These are phyloP conservation scores for Tenualosa ilisha DNA, from an alignment of 2,797 vertebrate genomes.

Conservation along the genomic window DNA sequence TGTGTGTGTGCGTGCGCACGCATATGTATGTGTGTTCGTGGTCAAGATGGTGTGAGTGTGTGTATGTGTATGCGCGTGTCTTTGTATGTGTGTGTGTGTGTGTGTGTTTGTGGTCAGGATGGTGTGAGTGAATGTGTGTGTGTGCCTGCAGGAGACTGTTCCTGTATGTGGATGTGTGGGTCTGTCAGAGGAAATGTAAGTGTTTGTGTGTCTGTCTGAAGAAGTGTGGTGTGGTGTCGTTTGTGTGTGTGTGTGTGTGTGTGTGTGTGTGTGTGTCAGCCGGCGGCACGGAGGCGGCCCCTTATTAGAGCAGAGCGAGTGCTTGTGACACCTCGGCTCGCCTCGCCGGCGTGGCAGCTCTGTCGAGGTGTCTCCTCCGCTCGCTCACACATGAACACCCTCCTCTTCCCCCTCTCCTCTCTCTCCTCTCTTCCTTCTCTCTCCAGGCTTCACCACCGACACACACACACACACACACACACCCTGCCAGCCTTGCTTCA, in stretches of 20 bases:
- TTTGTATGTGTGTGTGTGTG: background rate
- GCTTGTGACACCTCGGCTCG: conserved; percentile 59
- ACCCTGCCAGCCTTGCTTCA: conserved; percentile 38
- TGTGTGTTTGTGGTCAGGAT: background rate
- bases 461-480: too few relatives aligned
- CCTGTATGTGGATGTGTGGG: background rate
- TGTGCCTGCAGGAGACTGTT: background rate
- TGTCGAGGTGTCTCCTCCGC: conserved; percentile 41
- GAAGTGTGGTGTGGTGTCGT: conserved; percentile 22
- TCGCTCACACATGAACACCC: conserved; percentile 5
- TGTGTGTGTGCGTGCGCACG: too few relatives aligned
- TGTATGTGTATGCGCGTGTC: too few relatives aligned
- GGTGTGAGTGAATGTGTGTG: background rate
- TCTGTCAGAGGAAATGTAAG: conserved; percentile 8
- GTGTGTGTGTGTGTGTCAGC: conserved; percentile 25
- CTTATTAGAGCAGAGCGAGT: conserved; percentile 58
- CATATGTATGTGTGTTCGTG: too few relatives aligned
- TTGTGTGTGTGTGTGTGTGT: conserved; percentile 30
- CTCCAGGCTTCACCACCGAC: background rate
- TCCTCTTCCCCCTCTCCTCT: background rate
- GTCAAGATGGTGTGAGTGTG: background rate
- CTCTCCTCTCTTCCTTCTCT: background rate
- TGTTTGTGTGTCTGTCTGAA: background rate
- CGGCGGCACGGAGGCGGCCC: conserved; percentile 45
- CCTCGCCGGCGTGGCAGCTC: conserved; percentile 42